Percentiles rank a stretch among this genome's conserved stretches.
phyloP scores from a whole-genome alignment of 1,140 invertebrate genomes.

The Drosophila serrata region DNA sequence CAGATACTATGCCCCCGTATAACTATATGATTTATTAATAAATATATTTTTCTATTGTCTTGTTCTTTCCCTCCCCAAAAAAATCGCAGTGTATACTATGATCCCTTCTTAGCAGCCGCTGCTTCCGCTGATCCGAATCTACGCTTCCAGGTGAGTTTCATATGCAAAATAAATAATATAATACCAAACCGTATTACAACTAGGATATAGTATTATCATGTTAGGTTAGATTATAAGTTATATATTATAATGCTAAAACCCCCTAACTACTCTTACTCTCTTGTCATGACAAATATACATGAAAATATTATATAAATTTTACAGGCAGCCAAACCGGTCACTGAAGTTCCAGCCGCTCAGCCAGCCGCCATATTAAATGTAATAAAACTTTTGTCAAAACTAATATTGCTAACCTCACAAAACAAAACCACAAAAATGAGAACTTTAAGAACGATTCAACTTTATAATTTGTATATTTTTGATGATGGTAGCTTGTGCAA shows the following conservation, averaged over 20 bases:
- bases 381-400: conserved; percentile 79
- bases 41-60: conserved; percentile 74
- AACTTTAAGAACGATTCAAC: conserved; percentile 56
- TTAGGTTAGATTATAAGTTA: conserved; percentile 27
- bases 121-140: conserved; percentile 92
- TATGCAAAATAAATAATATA: background rate
- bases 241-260: conserved; percentile 46
- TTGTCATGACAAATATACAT: conserved; percentile 54
- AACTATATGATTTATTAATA: conserved; percentile 57
- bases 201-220: conserved; percentile 3
- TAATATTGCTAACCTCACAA: conserved; percentile 65
- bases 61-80: conserved; percentile 24
- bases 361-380: conserved; percentile 85
- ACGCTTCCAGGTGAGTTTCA: conserved; percentile 91
- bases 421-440: conserved; percentile 38
- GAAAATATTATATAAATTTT: conserved; percentile 86
- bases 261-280: background rate
- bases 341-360: conserved; percentile 87
- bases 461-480: conserved; percentile 53
- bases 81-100: conserved; percentile 94
- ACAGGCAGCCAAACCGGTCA: conserved; percentile 89
- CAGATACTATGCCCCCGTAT: background rate
- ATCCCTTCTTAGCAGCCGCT: conserved; percentile 96
- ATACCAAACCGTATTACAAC: background rate
- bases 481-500: conserved; percentile 75